Evolutionary conservation across 2,797 vertebrate species (phyloP), one percentile per base, ranked within the genome.

Genomic region (Mustela erminea): DNA sequence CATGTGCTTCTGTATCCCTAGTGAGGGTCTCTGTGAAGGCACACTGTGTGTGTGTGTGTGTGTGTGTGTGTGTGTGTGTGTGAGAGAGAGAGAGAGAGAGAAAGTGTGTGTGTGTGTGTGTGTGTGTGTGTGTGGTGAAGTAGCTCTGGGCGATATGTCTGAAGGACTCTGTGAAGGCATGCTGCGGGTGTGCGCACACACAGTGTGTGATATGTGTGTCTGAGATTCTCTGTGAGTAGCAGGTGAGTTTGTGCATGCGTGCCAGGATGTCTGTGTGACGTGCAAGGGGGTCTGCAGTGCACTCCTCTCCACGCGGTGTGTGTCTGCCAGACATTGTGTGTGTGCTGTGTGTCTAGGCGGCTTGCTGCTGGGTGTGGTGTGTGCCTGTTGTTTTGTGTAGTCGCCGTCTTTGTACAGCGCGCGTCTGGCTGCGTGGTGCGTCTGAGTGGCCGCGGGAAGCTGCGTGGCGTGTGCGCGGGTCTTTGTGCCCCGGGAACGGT

Each of bases 311-410:
- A 7, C 23, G 12, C 46, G 20, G 27, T 32, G 77, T 43, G 25
- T 74, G 54, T 68, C 70, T 90, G 35, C 87, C 89, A 91, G 43
- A 27, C 54, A 35, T 8, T 38, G 41, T 54, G 6, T 56, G 35
- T 25, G 52, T n/a, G 38, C 29, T 13, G 17, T 70, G 75, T n/a
- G 32, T 70, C 46, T 80, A 29, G 41, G 60, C 81, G 27, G 43
- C 87, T 72, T 64, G 70, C 6, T 32, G 56, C 74, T 85, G 92
- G 95, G 77, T 90, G 95, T 96, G 92, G 77, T 70, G 83, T 92
- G 95, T 90, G 91, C 49, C 58, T 93, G 85, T 54, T 92, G 85
- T 88, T 86, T 46, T 78, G 96, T 80, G 81, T 52, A 14, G 43
- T 80, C 23, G 13, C 52, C 3, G 3, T 68, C 62, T 83, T 95